phyloP scores from a whole-genome alignment of 2,797 vertebrate genomes.

The Enteromius treurensis region DNA sequence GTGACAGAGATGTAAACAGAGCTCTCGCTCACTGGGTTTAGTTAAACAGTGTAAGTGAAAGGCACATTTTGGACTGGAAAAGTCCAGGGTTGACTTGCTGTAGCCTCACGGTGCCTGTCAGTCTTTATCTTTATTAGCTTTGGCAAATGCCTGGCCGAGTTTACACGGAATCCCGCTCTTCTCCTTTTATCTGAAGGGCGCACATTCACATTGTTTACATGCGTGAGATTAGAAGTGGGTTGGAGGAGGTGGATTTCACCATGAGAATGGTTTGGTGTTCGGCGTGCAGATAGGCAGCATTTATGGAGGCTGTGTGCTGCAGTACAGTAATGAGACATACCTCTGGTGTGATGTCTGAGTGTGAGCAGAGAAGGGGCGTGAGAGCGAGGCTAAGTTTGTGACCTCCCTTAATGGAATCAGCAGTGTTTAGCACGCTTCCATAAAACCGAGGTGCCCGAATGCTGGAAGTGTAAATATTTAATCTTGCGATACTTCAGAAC shows the following conservation, averaged over 20 bases:
- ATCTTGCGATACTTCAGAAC: slow-evolving; percentile 66
- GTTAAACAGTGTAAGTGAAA: slow-evolving; percentile 74
- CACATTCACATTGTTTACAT: slow-evolving; percentile 83
- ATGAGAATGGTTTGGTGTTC: slow-evolving; percentile 39
- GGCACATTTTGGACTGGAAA: slow-evolving; percentile 71
- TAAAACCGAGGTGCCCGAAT: slow-evolving; percentile 63
- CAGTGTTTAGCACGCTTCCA: slow-evolving; percentile 64
- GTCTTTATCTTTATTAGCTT: slow-evolving; percentile 93
- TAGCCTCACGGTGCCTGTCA: slow-evolving; percentile 73
- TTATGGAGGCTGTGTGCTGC: slow-evolving; percentile 19
- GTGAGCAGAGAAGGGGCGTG: slow-evolving; percentile 59
- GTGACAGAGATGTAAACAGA: slow-evolving; percentile 66
- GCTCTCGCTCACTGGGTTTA: slow-evolving; percentile 59
- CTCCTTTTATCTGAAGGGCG: slow-evolving; percentile 82
- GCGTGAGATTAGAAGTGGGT: slow-evolving; percentile 60
- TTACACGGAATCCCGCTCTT: slow-evolving; percentile 75
- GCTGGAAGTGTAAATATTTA: slow-evolving; percentile 71
- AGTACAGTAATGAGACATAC: slow-evolving; percentile 23
- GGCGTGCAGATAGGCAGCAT: slow-evolving; percentile 37
- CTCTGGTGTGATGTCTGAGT: slow-evolving; percentile 59
- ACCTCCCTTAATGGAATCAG: slow-evolving; percentile 65
- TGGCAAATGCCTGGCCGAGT: slow-evolving; percentile 84
- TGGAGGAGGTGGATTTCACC: slow-evolving; percentile 47
- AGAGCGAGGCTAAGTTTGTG: slow-evolving; percentile 60
- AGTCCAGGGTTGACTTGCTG: slow-evolving; percentile 71